Evolutionary conservation across 2,888 invertebrate genomes (phyloP).

Genomic region (Spisula solida): DNA sequence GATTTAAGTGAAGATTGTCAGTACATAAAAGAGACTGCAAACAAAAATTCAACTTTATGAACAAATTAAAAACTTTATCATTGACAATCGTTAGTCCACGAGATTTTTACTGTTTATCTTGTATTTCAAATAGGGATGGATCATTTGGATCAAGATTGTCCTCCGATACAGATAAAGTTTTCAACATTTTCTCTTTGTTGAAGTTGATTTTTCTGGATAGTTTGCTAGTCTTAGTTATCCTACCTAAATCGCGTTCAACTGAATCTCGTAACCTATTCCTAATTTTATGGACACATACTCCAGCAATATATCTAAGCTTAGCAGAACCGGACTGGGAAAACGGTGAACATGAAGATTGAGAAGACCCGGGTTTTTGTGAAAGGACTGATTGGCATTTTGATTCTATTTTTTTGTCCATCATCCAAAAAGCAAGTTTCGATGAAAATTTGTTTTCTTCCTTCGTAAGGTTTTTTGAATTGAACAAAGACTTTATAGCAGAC

Average conservation of each 20-base stretch:
- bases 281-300: slow-evolving; percentile 33
- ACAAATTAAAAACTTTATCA: slow-evolving; percentile 20
- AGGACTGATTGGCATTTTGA: not conserved
- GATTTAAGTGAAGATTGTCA: slow-evolving; percentile 15
- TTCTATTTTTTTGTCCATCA: slow-evolving; percentile 12
- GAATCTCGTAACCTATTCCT: not conserved
- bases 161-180: slow-evolving; percentile 18
- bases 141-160: slow-evolving; percentile 19
- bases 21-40: not conserved
- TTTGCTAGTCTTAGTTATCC: slow-evolving; percentile 14
- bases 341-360: not conserved
- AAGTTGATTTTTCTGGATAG: not conserved
- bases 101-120: slow-evolving; percentile 24
- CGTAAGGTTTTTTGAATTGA: too few relatives aligned
- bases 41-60: not conserved
- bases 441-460: too few relatives aligned
- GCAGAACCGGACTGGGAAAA: slow-evolving; percentile 15
- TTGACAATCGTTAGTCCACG: slow-evolving; percentile 25
- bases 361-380: not conserved
- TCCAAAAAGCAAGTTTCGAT: slow-evolving; percentile 9
- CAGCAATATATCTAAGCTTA: slow-evolving; percentile 32
- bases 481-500: too few relatives aligned
- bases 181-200: slow-evolving; percentile 27
- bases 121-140: slow-evolving; percentile 18
- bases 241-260: not conserved